Evolutionary conservation across 2,113 vertebrate species (phyloP), one percentile per base, ranked within the genome.

Genomic region (Passer domesticus): DNA sequence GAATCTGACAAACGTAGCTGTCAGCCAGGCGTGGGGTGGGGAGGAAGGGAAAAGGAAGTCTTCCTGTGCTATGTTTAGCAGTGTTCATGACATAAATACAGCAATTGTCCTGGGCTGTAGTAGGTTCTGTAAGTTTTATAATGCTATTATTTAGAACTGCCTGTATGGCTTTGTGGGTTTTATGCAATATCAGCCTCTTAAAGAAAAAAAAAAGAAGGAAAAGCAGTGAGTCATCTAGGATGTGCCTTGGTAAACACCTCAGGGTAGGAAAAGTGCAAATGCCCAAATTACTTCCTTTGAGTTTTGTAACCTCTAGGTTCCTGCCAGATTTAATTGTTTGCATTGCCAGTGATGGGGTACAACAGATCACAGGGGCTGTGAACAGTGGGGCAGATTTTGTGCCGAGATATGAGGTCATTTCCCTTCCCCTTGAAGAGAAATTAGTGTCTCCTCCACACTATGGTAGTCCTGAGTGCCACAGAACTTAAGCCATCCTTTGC

Each of bases 41-140:
- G 35, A 92, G 64, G 41, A 94, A 59, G n/a, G 53, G 82, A 77
- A 23, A 63, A 84, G 62, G 77, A 94, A 84, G 6, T 44, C 44
- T 86, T 92, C 56, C 56, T 75, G 49, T 88, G 73, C 77, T 91
- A 81, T 60, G 22, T 81, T 89, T 95, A 92, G 60, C 76, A 30
- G 8, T 6, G 8, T 35, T 90, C 15, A 1, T 81, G 86, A 87
- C 1, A 10, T 72, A 81, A 89, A 86, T 83, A 6, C 30, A 47
- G 35, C 59, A 81, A 30, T 20, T 55, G 24, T 24, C 56, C 80
- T 56, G 52, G 35, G 23, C 60, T 78, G 24, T 50, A 77, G 30
- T 60, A 85, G 52, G 37, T 69, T 76, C 58, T 94, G 47, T 52
- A 66, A 62, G 37, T 83, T 84, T 78, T n/a, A 52, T 1, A 6